phyloP scores from a whole-genome alignment of 2,888 invertebrate species.

The Uropetala carovei region DNA sequence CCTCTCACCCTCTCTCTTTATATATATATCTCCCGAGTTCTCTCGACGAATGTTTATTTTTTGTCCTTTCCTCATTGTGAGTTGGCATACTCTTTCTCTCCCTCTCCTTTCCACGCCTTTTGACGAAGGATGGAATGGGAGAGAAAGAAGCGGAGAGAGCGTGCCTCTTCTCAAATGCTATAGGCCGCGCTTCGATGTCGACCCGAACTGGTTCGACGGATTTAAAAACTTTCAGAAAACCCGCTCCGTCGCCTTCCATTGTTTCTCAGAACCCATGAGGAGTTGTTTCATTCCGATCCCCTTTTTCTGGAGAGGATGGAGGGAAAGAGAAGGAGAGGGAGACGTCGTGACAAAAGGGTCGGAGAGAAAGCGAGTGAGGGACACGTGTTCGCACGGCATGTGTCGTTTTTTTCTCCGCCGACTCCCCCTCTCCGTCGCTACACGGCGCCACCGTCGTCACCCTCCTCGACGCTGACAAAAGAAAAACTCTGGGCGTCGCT shows the following conservation, averaged over 20 bases:
- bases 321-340: slow-evolving; percentile 17
- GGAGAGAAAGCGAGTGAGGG: background rate
- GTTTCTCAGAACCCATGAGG: slow-evolving; percentile 54
- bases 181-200: slow-evolving; percentile 28
- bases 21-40: background rate
- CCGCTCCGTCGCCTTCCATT: slow-evolving; percentile 46
- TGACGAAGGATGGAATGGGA: background rate
- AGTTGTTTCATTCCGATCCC: slow-evolving; percentile 43
- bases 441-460: slow-evolving; percentile 40
- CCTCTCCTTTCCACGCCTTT: background rate
- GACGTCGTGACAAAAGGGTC: slow-evolving; percentile 4
- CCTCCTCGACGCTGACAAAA: slow-evolving; percentile 50
- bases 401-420: background rate
- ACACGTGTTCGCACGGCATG: background rate
- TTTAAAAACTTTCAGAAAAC: slow-evolving; percentile 50
- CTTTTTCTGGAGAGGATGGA: slow-evolving; percentile 13
- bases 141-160: background rate
- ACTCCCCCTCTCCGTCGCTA: background rate
- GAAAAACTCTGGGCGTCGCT: background rate
- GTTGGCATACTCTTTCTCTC: background rate
- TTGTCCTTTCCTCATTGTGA: background rate
- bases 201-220: background rate
- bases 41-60: too few relatives aligned
- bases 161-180: slow-evolving; percentile 3
- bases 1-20: background rate